phyloP scores from a whole-genome alignment of 2,113 vertebrate species.

The Excalfactoria chinensis region DNA sequence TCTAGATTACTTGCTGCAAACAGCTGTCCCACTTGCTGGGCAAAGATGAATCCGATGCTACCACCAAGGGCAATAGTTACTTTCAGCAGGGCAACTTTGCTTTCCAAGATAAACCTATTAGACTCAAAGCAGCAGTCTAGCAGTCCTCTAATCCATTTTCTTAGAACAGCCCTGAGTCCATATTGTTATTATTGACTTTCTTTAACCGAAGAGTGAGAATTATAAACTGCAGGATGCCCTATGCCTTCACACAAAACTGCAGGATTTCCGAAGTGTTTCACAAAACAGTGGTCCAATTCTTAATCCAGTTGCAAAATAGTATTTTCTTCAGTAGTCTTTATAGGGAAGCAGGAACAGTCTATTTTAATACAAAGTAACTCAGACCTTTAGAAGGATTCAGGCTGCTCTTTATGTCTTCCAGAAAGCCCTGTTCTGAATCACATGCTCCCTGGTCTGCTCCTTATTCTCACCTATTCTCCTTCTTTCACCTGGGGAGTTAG shows the following conservation, averaged over 20 bases:
- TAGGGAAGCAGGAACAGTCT: neutral
- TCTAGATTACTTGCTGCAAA: neutral
- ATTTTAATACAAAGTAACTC: slow-evolving; percentile 8
- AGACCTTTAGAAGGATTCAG: slow-evolving; percentile 5
- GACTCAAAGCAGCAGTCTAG: neutral
- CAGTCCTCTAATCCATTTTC: neutral
- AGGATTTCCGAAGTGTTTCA: neutral
- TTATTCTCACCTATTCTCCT: slow-evolving; percentile 60
- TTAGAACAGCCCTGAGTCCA: neutral
- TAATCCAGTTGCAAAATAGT: neutral
- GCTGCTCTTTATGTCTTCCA: slow-evolving; percentile 56
- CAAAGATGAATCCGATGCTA: neutral
- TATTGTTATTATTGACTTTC: neutral
- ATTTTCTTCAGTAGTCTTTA: slow-evolving; percentile 9
- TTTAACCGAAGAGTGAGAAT: neutral
- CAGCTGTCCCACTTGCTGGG: neutral
- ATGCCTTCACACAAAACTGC: neutral
- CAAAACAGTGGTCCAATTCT: neutral
- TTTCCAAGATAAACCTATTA: neutral
- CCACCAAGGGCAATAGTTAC: neutral
- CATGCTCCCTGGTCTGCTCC: slow-evolving; percentile 23
- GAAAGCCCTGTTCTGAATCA: slow-evolving; percentile 19
- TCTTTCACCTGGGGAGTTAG: slow-evolving; percentile 55
- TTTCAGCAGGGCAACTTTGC: neutral
- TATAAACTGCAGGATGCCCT: neutral